Evolutionary conservation across 2,113 vertebrate genomes (phyloP), one percentile per base, ranked within the genome.

Genomic region (Sigmodon hispidus): DNA sequence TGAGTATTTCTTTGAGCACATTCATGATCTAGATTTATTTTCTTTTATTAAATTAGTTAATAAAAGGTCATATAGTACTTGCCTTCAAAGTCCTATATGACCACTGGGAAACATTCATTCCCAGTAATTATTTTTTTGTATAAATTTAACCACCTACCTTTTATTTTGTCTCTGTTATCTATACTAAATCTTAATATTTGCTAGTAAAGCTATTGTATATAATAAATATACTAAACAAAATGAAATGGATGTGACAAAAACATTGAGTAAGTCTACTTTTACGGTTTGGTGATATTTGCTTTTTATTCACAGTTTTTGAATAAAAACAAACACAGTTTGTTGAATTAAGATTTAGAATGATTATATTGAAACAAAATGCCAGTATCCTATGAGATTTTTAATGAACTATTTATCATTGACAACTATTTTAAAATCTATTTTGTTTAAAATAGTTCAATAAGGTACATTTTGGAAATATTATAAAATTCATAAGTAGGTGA

Each of bases 341-440:
- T 94, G 22, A 83, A 57, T 79, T 70, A 87, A 86, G 21, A 11
- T 92, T 96, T 84, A 63, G 2, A 79, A 11, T 91, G 40, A 79
- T 81, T 90, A 50, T 89, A 36, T 31, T 65, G 19, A 90, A 84
- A 81, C 10, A 12, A 22, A 89, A 70, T 81, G 55, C 4, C 5
- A 59, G 3, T 61, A 36, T 3, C 3, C 70, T 75, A 59, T 65
- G 36, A 55, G 87, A 73, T 13, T 85, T 92, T 40, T 40, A 77
- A 65, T 73, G 59, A 19, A 93, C 7, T 36, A 9, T 88, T 94
- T 94, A 70, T 69, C 4, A 61, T 85, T 55, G 79, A 10, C 9
- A 91, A 24, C 50, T 77, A 63, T 67, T 21, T 81, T 75, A 40
- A 91, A 96, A 93, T 90, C 12, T 15, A 73, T 87, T 93, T 95